Evolutionary conservation across 2,888 invertebrate genomes (phyloP).

Genomic region (Hesperia comma): DNA sequence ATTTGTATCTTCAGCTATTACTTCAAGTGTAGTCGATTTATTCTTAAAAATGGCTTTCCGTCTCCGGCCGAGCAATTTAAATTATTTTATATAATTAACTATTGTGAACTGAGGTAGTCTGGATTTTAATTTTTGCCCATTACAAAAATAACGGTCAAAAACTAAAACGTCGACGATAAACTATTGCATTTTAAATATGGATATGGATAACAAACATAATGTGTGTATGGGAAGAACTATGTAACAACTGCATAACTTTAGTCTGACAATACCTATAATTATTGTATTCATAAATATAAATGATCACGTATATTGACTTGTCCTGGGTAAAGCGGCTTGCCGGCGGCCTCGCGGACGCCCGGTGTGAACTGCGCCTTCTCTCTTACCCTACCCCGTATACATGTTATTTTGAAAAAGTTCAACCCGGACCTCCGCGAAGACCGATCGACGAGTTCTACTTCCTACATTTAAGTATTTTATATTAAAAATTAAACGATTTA

Average conservation of each 20-base stretch:
- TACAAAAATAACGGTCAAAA: conserved; percentile 39
- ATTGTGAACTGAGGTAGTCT: conserved; percentile 71
- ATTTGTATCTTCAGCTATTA: conserved; percentile 42
- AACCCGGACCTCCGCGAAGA: conserved; percentile 29
- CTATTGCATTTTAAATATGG: conserved; percentile 84
- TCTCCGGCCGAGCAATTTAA: conserved; percentile 71
- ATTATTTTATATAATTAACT: conserved; percentile 75
- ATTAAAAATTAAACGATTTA: conserved; percentile 63
- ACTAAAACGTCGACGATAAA: conserved; percentile 53
- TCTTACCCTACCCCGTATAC: conserved; percentile 49
- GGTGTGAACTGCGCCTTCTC: conserved; percentile 38
- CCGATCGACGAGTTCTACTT: conserved; percentile 43
- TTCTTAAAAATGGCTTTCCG: conserved; percentile 61
- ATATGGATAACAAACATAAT: conserved; percentile 79
- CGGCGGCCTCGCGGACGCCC: conserved; percentile 6
- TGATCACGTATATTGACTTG: conserved; percentile 54
- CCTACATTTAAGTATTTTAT: conserved; percentile 56
- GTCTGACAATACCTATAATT: conserved; percentile 73
- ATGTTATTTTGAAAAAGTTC: conserved; percentile 42
- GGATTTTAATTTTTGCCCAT: conserved; percentile 41
- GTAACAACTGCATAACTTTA: conserved; percentile 77
- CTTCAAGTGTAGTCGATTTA: conserved; percentile 63
- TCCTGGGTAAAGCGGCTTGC: conserved; percentile 45
- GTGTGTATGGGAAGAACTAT: conserved; percentile 80
- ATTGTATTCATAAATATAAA: conserved; percentile 59